Conservation (phyloP, 2,113 vertebrate species). For the Phyllostomus hastatus region DNA sequence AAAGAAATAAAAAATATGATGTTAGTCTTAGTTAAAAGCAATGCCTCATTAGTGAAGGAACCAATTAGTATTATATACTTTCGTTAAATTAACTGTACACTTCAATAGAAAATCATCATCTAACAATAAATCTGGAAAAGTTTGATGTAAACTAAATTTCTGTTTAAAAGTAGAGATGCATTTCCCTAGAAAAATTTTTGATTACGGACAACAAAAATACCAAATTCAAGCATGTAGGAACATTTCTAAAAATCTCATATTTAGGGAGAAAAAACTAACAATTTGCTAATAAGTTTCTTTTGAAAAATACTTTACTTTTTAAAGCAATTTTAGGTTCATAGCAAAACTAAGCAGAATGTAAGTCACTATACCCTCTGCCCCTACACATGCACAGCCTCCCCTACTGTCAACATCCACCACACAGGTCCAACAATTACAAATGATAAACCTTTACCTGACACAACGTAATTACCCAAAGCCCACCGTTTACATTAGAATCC, state of each 20-base stretch:
- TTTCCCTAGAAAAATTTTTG: conserved; percentile 8
- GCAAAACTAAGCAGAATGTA: background rate
- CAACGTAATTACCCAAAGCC: background rate
- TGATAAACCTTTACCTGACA: background rate
- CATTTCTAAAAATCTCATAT: background rate
- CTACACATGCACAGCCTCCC: background rate
- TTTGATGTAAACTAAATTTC: conserved; percentile 28
- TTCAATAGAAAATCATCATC: background rate
- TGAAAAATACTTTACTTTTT: background rate
- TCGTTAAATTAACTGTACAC: background rate
- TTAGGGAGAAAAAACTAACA: background rate
- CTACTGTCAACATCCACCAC: background rate
- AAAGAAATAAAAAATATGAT: conserved; percentile 56
- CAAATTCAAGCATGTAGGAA: background rate
- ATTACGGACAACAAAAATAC: background rate
- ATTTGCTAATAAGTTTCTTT: background rate
- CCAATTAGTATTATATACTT: background rate
- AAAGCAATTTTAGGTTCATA: background rate
- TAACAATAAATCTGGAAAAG: background rate
- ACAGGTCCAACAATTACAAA: background rate
- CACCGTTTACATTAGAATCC: background rate
- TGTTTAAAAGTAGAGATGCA: background rate
- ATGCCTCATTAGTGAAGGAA: background rate
- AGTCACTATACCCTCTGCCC: background rate
- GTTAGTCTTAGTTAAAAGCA: conserved; percentile 16